These are phyloP conservation scores for Ceyx erithaca DNA, from an alignment of 2,797 vertebrate genomes.

Conservation along the genomic window DNA sequence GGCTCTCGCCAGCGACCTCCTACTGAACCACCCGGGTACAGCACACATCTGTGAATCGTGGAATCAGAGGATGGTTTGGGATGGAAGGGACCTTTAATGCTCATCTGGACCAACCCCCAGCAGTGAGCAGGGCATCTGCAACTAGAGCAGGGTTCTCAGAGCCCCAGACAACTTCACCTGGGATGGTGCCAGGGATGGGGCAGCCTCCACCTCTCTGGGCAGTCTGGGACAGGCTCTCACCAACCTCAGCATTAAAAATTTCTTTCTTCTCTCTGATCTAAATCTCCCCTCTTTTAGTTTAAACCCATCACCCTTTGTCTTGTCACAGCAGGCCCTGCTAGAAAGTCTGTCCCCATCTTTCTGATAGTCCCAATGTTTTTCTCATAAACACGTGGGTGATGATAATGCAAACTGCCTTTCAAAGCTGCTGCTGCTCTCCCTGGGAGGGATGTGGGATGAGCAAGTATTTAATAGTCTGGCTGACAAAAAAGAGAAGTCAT, in stretches of 20 bases:
- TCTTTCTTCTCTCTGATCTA: background rate
- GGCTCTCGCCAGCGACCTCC: background rate
- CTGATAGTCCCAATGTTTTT: background rate
- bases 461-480: background rate
- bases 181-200: background rate
- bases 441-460: background rate
- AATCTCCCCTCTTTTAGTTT: background rate
- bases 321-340: background rate
- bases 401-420: background rate
- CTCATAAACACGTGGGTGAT: fast-evolving
- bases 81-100: background rate
- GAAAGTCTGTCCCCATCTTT: background rate
- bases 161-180: background rate
- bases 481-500: background rate
- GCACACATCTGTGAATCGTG: fast-evolving
- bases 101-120: background rate
- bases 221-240: background rate
- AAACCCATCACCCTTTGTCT: background rate
- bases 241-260: background rate
- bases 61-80: background rate
- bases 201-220: background rate
- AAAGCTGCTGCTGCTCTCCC: background rate
- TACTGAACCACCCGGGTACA: background rate
- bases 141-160: background rate
- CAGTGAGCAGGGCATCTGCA: background rate